Conservation (phyloP, 2,113 vertebrate genomes). For the Ictalurus punctatus region DNA sequence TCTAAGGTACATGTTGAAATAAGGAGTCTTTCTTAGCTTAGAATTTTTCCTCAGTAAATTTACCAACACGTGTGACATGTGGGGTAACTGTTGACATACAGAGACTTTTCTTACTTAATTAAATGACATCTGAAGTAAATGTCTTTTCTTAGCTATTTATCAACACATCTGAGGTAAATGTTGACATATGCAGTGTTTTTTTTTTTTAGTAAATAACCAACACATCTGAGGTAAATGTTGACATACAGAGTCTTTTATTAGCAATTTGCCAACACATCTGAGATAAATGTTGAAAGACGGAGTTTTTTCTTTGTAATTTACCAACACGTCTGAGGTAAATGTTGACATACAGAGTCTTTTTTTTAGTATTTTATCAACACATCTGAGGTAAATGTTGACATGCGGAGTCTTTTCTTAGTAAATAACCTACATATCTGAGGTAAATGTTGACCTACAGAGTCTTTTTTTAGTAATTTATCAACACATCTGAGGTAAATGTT, state of each 20-base stretch:
- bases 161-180: background rate
- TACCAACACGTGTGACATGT: background rate
- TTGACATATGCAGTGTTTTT: background rate
- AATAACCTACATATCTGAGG: fast-evolving
- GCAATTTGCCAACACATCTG: background rate
- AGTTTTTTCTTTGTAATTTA: background rate
- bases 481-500: background rate
- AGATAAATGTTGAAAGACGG: background rate
- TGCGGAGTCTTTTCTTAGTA: background rate
- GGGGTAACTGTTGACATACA: background rate
- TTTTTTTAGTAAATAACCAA: background rate
- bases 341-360: background rate
- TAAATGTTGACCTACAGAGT: background rate
- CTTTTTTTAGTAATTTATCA: background rate
- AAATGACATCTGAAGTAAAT: background rate
- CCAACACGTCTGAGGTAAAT: background rate
- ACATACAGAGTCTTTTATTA: background rate
- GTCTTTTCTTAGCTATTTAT: background rate
- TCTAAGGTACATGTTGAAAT: too few relatives aligned
- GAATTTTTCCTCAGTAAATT: too few relatives aligned
- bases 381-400: background rate
- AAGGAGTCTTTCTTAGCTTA: too few relatives aligned
- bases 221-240: background rate
- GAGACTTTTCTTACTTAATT: background rate
- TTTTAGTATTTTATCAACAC: background rate